Evolutionary conservation across 2,113 vertebrate species (phyloP).

Genomic region (Myocastor coypus): DNA sequence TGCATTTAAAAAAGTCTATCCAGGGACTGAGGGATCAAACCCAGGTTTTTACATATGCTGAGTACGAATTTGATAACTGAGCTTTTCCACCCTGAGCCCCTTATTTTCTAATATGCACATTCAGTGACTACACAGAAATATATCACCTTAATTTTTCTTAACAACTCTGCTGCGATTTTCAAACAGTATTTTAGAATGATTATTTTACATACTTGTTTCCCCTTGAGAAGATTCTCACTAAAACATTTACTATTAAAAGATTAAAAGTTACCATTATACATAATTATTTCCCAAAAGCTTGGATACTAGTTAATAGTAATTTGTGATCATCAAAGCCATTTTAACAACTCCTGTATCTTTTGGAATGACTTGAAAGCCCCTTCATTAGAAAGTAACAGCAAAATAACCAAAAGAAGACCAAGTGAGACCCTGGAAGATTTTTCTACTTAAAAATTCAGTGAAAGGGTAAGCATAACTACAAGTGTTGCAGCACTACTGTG

Average conservation of each 20-base stretch:
- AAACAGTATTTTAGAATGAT: conserved; percentile 59
- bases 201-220: conserved; percentile 53
- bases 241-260: conserved; percentile 66
- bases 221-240: conserved; percentile 52
- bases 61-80: background rate
- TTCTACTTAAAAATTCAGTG: conserved; percentile 44
- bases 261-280: conserved; percentile 57
- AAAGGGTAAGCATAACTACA: conserved; percentile 10
- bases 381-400: conserved; percentile 54
- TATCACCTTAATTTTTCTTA: conserved; percentile 28
- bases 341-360: conserved; percentile 59
- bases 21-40: background rate
- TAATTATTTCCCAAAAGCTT: conserved; percentile 60
- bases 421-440: background rate
- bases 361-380: conserved; percentile 54
- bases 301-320: conserved; percentile 60
- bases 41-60: background rate
- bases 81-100: background rate
- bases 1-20: background rate
- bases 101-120: conserved; percentile 24
- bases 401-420: conserved; percentile 19
- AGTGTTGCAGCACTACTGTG: background rate
- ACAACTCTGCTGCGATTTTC: conserved; percentile 45
- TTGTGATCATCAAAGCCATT: conserved; percentile 55
- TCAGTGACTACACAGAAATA: conserved; percentile 51